A percentile compares a stretch with the other conserved stretches of the same genome.
phyloP scores from a whole-genome alignment of 2,797 vertebrate species.

The Enteromius viviparus region DNA sequence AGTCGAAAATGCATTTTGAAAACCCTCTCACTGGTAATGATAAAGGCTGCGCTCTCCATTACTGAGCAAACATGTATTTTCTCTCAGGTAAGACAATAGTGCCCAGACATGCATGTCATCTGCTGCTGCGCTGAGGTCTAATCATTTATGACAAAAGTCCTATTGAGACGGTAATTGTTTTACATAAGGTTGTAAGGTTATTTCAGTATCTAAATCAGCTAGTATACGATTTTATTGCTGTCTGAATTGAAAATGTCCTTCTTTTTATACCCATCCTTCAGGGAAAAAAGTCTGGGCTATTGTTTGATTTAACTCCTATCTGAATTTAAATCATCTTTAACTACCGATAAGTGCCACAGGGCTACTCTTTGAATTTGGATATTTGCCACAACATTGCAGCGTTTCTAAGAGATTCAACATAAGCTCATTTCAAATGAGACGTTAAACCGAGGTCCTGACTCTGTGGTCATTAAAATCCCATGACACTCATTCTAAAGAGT shows the following conservation, averaged over 20 bases:
- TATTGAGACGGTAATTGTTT: conserved; percentile 2
- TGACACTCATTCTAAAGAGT: too few species aligned
- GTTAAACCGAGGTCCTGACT: too few species aligned
- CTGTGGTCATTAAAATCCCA: too few species aligned
- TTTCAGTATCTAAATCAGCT: background rate
- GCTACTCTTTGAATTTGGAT: background rate
- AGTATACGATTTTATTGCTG: conserved; percentile 11
- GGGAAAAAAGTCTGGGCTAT: background rate
- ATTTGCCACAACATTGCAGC: background rate
- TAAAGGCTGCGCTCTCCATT: background rate
- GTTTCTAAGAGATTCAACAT: background rate
- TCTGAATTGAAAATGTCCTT: background rate
- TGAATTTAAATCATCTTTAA: background rate
- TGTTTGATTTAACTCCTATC: background rate
- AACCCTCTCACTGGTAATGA: background rate
- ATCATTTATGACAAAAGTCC: conserved; percentile 2
- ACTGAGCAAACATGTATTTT: conserved; percentile 19
- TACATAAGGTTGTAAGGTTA: background rate
- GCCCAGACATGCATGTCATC: background rate
- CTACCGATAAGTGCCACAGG: background rate
- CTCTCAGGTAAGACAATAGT: conserved; percentile 17
- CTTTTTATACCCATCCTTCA: background rate
- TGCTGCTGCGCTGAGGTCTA: background rate
- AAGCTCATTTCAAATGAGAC: background rate
- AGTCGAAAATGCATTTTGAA: background rate